phyloP scores from a whole-genome alignment of 2,113 vertebrate species.

The Hippocampus zosterae region DNA sequence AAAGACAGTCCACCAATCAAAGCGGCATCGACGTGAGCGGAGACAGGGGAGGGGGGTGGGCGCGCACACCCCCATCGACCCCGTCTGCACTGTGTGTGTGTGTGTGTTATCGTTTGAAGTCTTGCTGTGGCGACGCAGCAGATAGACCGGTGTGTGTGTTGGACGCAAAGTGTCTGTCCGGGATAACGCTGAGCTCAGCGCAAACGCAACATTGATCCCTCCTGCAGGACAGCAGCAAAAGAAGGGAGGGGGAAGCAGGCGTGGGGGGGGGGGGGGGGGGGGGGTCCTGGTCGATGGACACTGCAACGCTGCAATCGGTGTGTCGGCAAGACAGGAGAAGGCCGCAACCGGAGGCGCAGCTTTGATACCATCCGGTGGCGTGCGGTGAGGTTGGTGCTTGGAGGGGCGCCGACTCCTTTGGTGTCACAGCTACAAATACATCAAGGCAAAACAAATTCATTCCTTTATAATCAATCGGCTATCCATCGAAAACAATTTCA shows the following conservation, averaged over 20 bases:
- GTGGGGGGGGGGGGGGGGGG: background rate
- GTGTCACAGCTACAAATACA: no score
- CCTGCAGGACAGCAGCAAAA: conserved; percentile 35
- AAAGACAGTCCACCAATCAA: background rate
- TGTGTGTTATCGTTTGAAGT: conserved; percentile 58
- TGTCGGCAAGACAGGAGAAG: background rate
- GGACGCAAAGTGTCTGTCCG: background rate
- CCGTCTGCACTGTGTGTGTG: conserved; percentile 19
- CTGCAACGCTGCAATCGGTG: background rate
- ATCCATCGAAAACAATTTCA: no score
- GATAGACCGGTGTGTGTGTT: background rate
- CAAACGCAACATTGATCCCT: conserved; percentile 60
- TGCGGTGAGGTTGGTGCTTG: no score
- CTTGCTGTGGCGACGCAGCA: conserved; percentile 30
- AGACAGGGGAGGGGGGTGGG: background rate
- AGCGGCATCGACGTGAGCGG: conserved; percentile 1
- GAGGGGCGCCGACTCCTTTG: no score
- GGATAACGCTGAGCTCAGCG: conserved; percentile 60
- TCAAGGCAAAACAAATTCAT: no score
- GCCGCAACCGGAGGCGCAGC: background rate
- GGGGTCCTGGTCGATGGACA: conserved; percentile 21
- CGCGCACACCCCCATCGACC: conserved; percentile 42
- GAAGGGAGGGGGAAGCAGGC: no score
- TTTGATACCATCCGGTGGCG: background rate
- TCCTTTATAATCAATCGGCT: no score